Conservation (phyloP, 1,140 invertebrate species). For the Muscidifurax raptorellus region DNA sequence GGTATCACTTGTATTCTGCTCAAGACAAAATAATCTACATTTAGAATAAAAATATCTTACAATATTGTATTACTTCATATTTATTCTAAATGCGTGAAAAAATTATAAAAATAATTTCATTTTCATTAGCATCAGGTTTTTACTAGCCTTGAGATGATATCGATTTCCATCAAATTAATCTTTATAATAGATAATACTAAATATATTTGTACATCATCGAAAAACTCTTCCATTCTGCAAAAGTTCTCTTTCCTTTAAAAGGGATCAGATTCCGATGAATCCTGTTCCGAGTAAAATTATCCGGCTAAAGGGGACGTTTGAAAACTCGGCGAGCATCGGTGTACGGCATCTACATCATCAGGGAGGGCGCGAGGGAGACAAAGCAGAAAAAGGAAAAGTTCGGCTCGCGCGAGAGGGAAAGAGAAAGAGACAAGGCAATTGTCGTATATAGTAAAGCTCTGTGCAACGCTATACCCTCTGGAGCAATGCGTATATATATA, state of each 20-base stretch:
- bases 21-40: too few relatives aligned
- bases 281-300: constrained; percentile 13
- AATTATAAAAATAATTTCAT: too few relatives aligned
- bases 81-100: too few relatives aligned
- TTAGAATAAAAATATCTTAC: too few relatives aligned
- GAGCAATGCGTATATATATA: constrained; percentile 3
- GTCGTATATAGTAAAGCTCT: constrained; percentile 31
- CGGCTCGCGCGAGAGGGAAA: background rate
- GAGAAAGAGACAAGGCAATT: constrained; percentile 38
- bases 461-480: background rate
- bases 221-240: too few relatives aligned
- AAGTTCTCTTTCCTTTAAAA: background rate
- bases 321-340: constrained; percentile 5
- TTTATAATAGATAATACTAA: too few relatives aligned
- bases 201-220: too few relatives aligned
- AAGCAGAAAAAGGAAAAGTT: background rate
- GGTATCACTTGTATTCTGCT: too few relatives aligned
- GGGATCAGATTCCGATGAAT: background rate
- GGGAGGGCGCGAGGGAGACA: background rate
- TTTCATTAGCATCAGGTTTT: too few relatives aligned
- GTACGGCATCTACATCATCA: background rate
- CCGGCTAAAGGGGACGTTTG: constrained; percentile 7
- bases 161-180: too few relatives aligned
- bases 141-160: too few relatives aligned
- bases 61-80: too few relatives aligned